Conservation (phyloP, 2,797 vertebrate species). For the Sylvilagus floridanus region DNA sequence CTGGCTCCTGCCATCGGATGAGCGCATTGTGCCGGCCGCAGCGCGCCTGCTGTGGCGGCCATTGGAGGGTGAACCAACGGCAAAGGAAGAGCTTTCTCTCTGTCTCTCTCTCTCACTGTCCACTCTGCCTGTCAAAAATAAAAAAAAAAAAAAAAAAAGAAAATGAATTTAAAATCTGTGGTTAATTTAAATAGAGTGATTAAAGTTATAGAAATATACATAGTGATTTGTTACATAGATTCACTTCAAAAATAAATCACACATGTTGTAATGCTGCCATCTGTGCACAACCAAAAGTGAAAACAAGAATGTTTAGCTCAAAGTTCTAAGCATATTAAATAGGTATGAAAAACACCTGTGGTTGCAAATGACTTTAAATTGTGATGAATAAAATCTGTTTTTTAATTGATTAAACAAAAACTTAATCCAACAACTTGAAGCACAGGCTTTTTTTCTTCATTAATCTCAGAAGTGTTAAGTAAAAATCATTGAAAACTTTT, state of each 20-base stretch:
- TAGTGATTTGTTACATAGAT: not conserved
- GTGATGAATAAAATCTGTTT: constrained; percentile 44
- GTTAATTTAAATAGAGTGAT: not conserved
- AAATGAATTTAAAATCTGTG: constrained; percentile 20
- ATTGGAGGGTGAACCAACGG: too few relatives aligned
- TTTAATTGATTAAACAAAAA: constrained; percentile 22
- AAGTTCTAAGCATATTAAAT: not conserved
- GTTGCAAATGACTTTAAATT: constrained; percentile 56
- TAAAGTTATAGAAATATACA: not conserved
- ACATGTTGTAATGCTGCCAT: not conserved
- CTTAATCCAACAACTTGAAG: not conserved
- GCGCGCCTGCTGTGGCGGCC: too few relatives aligned
- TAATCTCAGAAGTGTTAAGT: constrained; percentile 1
- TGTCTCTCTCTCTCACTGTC: too few relatives aligned
- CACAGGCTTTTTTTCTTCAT: not conserved
- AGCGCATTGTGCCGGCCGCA: too few relatives aligned
- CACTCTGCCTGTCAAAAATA: too few relatives aligned
- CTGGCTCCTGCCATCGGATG: too few relatives aligned
- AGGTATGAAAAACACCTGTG: constrained; percentile 40
- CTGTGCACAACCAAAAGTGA: not conserved
- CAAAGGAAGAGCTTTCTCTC: too few relatives aligned
- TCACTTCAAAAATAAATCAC: constrained; percentile 25
- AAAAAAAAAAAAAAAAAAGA: too few relatives aligned
- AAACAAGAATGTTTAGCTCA: not conserved
- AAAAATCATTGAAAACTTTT: not conserved